Evolutionary conservation across 53 echinoderm and acorn worm genomes (phyloP).

Genomic region (Arbacia lixula): DNA sequence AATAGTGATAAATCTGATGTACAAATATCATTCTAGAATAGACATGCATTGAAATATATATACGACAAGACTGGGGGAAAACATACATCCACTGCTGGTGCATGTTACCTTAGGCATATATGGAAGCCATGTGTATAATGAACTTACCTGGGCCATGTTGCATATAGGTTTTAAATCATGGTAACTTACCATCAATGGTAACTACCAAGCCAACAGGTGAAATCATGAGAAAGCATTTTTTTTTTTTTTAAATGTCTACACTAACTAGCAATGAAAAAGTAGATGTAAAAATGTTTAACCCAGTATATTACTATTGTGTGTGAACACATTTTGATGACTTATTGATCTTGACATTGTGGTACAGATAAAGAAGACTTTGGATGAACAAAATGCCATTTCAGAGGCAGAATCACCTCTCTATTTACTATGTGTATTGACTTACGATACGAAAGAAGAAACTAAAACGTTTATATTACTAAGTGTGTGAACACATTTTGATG

Average conservation of each 20-base stretch:
- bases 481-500: background rate
- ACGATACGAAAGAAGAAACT: background rate
- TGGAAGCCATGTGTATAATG: too few relatives aligned
- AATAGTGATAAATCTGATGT: too few relatives aligned
- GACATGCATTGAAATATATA: too few relatives aligned
- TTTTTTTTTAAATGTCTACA: background rate
- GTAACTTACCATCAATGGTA: too few relatives aligned
- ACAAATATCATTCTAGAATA: too few relatives aligned
- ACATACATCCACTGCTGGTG: too few relatives aligned
- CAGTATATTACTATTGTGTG: background rate
- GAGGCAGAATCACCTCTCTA: conserved; percentile 71
- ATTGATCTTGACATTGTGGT: background rate
- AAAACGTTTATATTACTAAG: background rate
- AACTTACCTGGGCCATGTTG: too few relatives aligned
- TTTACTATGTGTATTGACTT: background rate
- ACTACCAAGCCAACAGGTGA: too few relatives aligned
- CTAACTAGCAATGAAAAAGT: background rate
- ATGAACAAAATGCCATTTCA: conserved; percentile 64
- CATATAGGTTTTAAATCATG: too few relatives aligned
- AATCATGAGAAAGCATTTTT: too few relatives aligned
- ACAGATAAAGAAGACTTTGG: conserved; percentile 81
- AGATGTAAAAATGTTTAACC: background rate
- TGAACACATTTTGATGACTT: background rate
- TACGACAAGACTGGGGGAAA: too few relatives aligned
- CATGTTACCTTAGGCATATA: too few relatives aligned